Base-by-base conservation (phyloP, 2,113 vertebrate genomes). In the Anguilla rostrata region DNA sequence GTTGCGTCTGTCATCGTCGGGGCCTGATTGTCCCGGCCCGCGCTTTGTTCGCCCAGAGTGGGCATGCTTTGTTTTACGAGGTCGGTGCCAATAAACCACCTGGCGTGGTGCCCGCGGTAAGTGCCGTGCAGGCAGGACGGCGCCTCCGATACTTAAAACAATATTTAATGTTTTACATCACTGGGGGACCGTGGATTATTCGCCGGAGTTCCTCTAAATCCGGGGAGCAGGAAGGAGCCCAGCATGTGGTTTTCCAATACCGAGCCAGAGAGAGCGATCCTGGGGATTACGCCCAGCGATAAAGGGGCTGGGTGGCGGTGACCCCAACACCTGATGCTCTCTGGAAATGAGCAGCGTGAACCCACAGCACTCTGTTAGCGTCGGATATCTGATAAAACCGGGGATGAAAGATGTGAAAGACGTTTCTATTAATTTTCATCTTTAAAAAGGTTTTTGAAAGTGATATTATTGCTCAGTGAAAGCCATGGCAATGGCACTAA, bases 1-100 rank as follows among this genome's bases (percentile, higher is more conserved):
- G 89, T 91, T 88, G 86, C 92, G 92, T 98, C 97, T 97, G 95
- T 98, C 97, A 97, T 96, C 97, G 3, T 93, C 83, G 66, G 34
- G 78, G 90, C 93, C 94, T 93, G 94, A 95, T 94, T 95, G 93
- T 93, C 88, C 88, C 39, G 34, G 22, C 46, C 12, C 39, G 90
- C 49, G 86, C 82, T 84, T 93, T 94, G 94, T 91, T 92, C 39
- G 0, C 91, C 88, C 89, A 34, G 46, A 91, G 92, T 85, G 91
- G 94, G 93, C 95, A 90, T 90, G 86, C 92, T 93, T 93, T 88
- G 91, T 88, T 86, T 84, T 18, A 71, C 40, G 60, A 39, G 60
- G 86, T 83, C 80, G 87, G 90, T 93, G 95, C 88, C 91, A 95
- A 92, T 87, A 86, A 86, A 88, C 87, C 63, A 22, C 90, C 91